phyloP scores from a whole-genome alignment of 2,113 vertebrate species.

The western clawed frog (Xenopus tropicalis) region DNA sequence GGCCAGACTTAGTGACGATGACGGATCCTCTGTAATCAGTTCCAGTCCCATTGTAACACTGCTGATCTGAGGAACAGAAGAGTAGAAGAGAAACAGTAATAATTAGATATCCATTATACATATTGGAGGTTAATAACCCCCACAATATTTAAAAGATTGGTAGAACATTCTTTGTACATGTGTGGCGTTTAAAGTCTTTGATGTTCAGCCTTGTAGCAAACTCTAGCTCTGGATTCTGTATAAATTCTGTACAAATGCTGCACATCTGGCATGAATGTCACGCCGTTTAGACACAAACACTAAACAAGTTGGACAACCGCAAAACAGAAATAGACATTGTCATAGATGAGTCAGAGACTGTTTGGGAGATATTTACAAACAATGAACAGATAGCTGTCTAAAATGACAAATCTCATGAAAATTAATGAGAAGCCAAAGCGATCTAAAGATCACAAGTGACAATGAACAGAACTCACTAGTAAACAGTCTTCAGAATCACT shows the following conservation, averaged over 20 bases:
- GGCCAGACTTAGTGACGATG: slow-evolving; percentile 83
- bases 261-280: slow-evolving; percentile 29
- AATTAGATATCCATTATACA: neutral
- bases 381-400: neutral
- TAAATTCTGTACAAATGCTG: slow-evolving; percentile 17
- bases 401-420: slow-evolving; percentile 3
- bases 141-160: neutral
- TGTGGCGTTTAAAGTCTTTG: neutral
- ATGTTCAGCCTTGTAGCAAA: neutral
- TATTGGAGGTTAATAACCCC: no score
- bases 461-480: neutral
- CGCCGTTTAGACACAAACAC: slow-evolving; percentile 11
- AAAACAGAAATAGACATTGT: slow-evolving; percentile 27
- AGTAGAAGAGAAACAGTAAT: neutral
- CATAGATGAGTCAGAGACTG: slow-evolving; percentile 8
- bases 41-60: slow-evolving; percentile 90
- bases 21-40: slow-evolving; percentile 81
- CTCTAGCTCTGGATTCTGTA: slow-evolving; percentile 24
- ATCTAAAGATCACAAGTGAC: neutral
- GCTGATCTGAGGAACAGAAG: slow-evolving; percentile 73
- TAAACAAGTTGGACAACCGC: slow-evolving; percentile 23
- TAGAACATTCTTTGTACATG: neutral
- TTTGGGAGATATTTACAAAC: slow-evolving; percentile 23
- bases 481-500: no score
- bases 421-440: neutral